Evolutionary conservation across 2,888 invertebrate genomes (phyloP).

Genomic region (Formica aserva): DNA sequence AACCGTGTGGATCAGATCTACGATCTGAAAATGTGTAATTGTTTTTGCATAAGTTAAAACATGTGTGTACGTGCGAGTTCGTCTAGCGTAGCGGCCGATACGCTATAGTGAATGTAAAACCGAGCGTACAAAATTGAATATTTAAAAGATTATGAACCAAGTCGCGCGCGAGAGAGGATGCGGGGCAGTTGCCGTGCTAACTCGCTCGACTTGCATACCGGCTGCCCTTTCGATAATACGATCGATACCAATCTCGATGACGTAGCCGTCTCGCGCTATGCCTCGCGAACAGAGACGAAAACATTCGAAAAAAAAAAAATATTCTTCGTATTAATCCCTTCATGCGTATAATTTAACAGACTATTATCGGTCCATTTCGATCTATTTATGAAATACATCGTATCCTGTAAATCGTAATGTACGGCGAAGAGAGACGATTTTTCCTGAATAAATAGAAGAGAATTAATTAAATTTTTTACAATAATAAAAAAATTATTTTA

Average conservation of each 20-base stretch:
- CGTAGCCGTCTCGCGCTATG: constrained; percentile 32
- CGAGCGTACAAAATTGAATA: constrained; percentile 63
- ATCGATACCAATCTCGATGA: constrained; percentile 45
- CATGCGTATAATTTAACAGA: not conserved
- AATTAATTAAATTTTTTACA: not conserved
- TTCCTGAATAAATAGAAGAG: not conserved
- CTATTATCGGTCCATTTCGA: not conserved
- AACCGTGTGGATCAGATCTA: constrained; percentile 31
- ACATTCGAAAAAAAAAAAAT: not conserved
- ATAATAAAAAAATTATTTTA: not conserved
- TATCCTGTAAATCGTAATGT: not conserved
- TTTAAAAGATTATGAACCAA: constrained; percentile 65
- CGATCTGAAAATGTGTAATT: constrained; percentile 54
- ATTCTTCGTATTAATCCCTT: not conserved
- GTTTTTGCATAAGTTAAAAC: constrained; percentile 7
- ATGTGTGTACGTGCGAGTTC: constrained; percentile 60
- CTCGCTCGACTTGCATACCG: constrained; percentile 13
- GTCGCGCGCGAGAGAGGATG: constrained; percentile 32
- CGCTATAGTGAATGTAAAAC: constrained; percentile 63
- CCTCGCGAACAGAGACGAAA: not conserved
- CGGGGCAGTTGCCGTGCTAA: constrained; percentile 8
- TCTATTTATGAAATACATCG: not conserved
- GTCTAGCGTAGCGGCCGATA: constrained; percentile 59
- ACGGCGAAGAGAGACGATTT: not conserved
- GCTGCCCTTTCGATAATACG: constrained; percentile 40